Base-by-base conservation (phyloP, 2,797 vertebrate species). In the Nannoperca australis region DNA sequence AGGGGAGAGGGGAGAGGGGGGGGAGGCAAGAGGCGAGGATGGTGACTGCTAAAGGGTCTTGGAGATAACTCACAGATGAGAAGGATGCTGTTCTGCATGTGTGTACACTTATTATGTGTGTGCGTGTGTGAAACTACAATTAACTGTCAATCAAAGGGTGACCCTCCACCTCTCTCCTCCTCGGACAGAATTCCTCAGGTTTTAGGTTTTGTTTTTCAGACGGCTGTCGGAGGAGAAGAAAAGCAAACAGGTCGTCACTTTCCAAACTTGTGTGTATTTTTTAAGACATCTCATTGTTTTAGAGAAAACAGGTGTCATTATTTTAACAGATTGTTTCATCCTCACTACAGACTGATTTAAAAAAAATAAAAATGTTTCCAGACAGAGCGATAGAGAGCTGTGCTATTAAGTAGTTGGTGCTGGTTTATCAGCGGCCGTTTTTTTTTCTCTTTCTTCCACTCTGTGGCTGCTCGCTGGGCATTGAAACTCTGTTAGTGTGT, bases 71-170 rank as follows among this genome's bases (percentile, higher is more conserved):
- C 66, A 47, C 55, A 82, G 84, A 81, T 60, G 22, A 55, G 66
- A 79, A 65, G 61, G 88, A 88, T 85, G 83, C 79, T 75, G 75
- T 76, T 79, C 70, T 73, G 55, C 73, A 61, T 88, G 78, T 82
- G 70, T 79, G 69, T 69, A 27, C 15, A 24, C 53, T 55, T 11
- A 50, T 11, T 88, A 76, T 82, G 70, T 79, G 69, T 69, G 22
- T 34, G 73, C 24, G 51, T 1, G 22, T 44, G 70, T 27, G 38
- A 49, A 42, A 18, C 83, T 49, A 87, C 91, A 91, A 90, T 91
- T 90, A 93, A 78, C 83, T 90, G 91, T 90, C 91, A 92, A 73
- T 94, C 90, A 92, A 10, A 8, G 42, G 50, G 32, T 85, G 87
- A 92, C 89, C 91, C 82, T 77, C 58, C 84, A 86, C 78, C 88